Evolutionary conservation across 2,113 vertebrate species (phyloP).

Genomic region (Seriola rivoliana): DNA sequence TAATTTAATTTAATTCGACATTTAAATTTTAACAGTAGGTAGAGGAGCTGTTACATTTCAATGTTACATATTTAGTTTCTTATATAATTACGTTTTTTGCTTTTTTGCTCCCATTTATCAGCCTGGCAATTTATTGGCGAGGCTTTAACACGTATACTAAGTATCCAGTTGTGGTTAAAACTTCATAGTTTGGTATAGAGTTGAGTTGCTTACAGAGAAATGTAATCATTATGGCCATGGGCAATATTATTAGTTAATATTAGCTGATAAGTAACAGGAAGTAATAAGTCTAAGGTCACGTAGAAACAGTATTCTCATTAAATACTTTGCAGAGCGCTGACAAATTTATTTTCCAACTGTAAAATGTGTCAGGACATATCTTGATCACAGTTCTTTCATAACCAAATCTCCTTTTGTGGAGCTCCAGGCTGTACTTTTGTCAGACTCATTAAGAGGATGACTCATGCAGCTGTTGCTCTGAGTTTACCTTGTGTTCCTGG

Average conservation of each 20-base stretch:
- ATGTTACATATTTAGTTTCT: background rate
- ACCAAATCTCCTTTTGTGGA: no score
- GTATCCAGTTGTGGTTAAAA: background rate
- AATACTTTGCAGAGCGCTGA: no score
- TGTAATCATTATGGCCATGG: background rate
- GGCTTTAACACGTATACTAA: background rate
- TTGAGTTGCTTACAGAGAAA: no score
- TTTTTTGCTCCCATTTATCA: background rate
- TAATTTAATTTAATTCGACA: background rate
- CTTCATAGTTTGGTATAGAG: background rate
- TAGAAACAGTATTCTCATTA: no score
- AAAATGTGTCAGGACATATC: no score
- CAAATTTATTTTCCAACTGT: background rate
- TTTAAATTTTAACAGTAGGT: background rate
- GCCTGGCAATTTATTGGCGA: no score
- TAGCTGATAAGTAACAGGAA: background rate
- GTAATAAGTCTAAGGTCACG: no score
- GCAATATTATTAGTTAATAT: background rate
- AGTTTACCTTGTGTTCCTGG: no score
- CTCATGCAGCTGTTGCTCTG: no score
- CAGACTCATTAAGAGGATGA: no score
- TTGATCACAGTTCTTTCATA: no score
- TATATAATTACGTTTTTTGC: background rate
- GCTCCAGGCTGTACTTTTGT: no score
- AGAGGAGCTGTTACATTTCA: background rate